Conservation (phyloP, 1,140 invertebrate genomes). For the Microplitis demolitor region DNA sequence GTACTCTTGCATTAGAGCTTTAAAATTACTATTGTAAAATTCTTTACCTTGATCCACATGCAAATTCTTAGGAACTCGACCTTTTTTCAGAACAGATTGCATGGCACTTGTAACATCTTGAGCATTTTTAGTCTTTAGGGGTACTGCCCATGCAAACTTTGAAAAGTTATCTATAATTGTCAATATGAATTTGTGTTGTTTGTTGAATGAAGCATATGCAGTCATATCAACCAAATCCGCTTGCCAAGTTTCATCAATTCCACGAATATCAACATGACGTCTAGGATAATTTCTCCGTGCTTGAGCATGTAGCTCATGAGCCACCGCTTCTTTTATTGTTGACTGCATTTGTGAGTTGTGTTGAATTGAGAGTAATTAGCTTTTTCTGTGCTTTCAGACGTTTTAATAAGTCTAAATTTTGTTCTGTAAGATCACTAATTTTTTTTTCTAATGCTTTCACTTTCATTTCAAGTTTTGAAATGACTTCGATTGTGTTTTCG, state of each 20-base stretch:
- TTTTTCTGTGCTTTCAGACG: too few species aligned
- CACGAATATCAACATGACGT: background rate
- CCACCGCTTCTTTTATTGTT: background rate
- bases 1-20: too few species aligned
- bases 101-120: background rate
- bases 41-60: conserved; percentile 24
- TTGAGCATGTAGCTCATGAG: background rate
- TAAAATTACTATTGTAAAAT: too few species aligned
- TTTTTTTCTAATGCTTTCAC: too few species aligned
- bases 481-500: too few species aligned
- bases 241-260: background rate
- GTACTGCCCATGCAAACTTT: background rate
- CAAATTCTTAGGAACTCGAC: background rate
- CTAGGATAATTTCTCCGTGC: background rate
- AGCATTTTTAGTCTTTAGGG: background rate
- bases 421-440: too few species aligned
- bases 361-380: too few species aligned
- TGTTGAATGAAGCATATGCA: background rate
- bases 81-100: background rate
- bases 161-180: background rate
- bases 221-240: conserved; percentile 6
- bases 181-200: background rate
- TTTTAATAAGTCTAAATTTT: too few species aligned
- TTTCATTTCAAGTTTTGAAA: too few species aligned
- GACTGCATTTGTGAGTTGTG: too few species aligned